Conservation (phyloP, 1,140 invertebrate genomes). For the Drosophila pallidifrons region DNA sequence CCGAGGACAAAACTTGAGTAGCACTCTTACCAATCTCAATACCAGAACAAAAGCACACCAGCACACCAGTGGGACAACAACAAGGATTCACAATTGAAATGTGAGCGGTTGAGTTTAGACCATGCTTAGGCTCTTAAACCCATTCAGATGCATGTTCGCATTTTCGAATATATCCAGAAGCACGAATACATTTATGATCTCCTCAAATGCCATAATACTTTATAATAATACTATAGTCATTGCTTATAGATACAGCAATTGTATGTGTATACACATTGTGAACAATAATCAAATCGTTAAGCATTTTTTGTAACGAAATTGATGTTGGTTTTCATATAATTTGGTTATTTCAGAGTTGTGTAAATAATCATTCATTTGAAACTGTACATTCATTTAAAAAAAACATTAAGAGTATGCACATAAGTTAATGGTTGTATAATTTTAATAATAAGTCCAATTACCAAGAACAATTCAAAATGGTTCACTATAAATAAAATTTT, state of each 20-base stretch:
- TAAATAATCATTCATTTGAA: conserved; percentile 29
- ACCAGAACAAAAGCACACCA: conserved; percentile 3
- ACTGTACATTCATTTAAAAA: conserved; percentile 17
- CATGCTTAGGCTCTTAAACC: conserved; percentile 27
- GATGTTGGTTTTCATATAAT: not conserved
- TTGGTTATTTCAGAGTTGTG: conserved; percentile 24
- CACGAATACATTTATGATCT: conserved; percentile 23
- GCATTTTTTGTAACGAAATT: not conserved
- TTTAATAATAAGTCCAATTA: conserved; percentile 17
- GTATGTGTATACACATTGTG: conserved; percentile 43
- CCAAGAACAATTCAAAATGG: not conserved
- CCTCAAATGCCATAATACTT: conserved; percentile 19
- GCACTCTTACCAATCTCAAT: not conserved
- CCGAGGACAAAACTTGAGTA: conserved; percentile 74
- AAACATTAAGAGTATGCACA: conserved; percentile 24
- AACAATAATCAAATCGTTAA: not conserved
- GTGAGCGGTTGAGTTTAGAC: conserved; percentile 23
- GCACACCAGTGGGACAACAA: conserved; percentile 2
- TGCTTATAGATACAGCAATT: conserved; percentile 40
- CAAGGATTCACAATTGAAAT: conserved; percentile 16
- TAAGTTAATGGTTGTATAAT: conserved; percentile 48
- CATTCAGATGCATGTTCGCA: conserved; percentile 9
- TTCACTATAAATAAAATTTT: not conserved
- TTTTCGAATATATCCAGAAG: not conserved
- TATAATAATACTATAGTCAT: conserved; percentile 1